Conservation (phyloP, 2,797 vertebrate genomes). For the Poeciliopsis paucimaculata region DNA sequence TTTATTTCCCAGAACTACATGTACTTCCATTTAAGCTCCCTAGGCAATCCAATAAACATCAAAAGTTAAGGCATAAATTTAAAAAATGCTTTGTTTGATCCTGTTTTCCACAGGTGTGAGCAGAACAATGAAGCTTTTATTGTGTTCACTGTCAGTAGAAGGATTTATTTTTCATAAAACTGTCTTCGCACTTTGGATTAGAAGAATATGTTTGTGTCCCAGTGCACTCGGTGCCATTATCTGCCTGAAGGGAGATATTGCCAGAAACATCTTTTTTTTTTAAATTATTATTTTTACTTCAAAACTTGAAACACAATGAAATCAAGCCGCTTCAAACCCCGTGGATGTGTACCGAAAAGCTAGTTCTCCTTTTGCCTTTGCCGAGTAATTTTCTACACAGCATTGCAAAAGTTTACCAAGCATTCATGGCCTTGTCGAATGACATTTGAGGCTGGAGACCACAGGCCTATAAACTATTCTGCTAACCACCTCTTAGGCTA, state of each 20-base stretch:
- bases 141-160: constrained; percentile 11
- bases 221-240: constrained; percentile 9
- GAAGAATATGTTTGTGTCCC: constrained; percentile 6
- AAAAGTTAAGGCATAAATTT: background rate
- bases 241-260: constrained; percentile 3
- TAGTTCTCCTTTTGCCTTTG: background rate
- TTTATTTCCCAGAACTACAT: background rate
- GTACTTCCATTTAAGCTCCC: background rate
- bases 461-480: constrained; percentile 5
- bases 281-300: background rate
- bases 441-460: background rate
- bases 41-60: background rate
- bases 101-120: constrained; percentile 6
- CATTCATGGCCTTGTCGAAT: background rate
- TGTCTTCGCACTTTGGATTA: constrained; percentile 25
- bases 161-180: constrained; percentile 42
- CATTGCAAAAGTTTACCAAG: background rate
- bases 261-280: constrained; percentile 22
- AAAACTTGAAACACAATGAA: background rate
- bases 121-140: constrained; percentile 16
- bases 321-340: background rate
- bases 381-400: background rate
- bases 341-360: background rate
- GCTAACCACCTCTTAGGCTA: background rate
- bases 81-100: background rate